These are phyloP conservation scores for Sphaerodactylus townsendi DNA, from an alignment of 2,113 vertebrate species.

Conservation along the genomic window DNA sequence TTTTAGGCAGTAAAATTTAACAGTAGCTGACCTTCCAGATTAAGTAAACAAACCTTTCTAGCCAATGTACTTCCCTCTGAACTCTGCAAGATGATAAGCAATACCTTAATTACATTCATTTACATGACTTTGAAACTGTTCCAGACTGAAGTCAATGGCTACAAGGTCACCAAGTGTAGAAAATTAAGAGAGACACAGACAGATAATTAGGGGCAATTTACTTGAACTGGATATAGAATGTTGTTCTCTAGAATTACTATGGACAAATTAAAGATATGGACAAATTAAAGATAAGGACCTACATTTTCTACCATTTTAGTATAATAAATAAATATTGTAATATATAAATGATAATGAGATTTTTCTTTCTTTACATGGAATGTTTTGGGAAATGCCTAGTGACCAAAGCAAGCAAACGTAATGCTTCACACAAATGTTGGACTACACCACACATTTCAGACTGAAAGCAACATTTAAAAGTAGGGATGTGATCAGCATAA, in stretches of 20 bases:
- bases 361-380: not conserved
- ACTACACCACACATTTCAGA: not conserved
- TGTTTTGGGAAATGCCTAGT: not conserved
- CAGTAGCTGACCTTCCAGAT: slow-evolving; percentile 80
- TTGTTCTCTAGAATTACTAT: slow-evolving; percentile 27
- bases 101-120: slow-evolving; percentile 88
- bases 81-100: slow-evolving; percentile 83
- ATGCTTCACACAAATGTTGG: not conserved
- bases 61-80: slow-evolving; percentile 80
- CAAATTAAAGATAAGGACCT: slow-evolving; percentile 20
- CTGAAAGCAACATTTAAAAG: not conserved
- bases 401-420: not conserved
- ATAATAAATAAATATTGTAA: slow-evolving; percentile 6
- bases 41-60: slow-evolving; percentile 82
- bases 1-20: slow-evolving; percentile 75
- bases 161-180: slow-evolving; percentile 79
- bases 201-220: slow-evolving; percentile 41
- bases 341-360: not conserved
- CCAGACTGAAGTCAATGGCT: slow-evolving; percentile 78
- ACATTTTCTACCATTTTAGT: not conserved
- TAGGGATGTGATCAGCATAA: not conserved
- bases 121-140: slow-evolving; percentile 85
- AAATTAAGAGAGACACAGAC: slow-evolving; percentile 63
- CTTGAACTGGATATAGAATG: slow-evolving; percentile 16
- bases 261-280: slow-evolving; percentile 35